Conservation (phyloP, 2,797 vertebrate species). For the Microchirus variegatus region DNA sequence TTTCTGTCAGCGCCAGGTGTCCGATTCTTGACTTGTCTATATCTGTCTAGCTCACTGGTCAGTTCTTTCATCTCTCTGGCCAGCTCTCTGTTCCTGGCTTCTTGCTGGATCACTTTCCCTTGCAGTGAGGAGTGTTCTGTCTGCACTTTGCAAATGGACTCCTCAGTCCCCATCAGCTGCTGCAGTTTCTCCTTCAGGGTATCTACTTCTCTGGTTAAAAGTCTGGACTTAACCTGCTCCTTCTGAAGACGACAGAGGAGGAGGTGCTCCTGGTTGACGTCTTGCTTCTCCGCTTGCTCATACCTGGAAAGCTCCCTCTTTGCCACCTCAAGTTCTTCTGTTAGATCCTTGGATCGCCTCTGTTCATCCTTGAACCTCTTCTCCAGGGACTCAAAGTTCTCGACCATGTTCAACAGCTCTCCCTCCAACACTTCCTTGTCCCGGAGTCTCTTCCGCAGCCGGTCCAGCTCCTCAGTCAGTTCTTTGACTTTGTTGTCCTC, state of each 20-base stretch:
- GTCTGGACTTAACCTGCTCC: slow-evolving; percentile 92
- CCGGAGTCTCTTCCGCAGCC: slow-evolving; percentile 87
- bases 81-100: slow-evolving; percentile 91
- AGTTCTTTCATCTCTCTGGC: slow-evolving; percentile 91
- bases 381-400: slow-evolving; percentile 89
- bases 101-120: slow-evolving; percentile 91
- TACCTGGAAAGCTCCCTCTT: slow-evolving; percentile 90
- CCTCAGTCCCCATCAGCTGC: slow-evolving; percentile 90
- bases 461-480: slow-evolving; percentile 91
- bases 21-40: slow-evolving; percentile 84
- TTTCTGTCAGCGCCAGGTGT: slow-evolving; percentile 82
- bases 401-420: slow-evolving; percentile 89
- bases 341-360: slow-evolving; percentile 83
- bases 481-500: slow-evolving; percentile 96
- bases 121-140: slow-evolving; percentile 88
- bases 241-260: slow-evolving; percentile 92
- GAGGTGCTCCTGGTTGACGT: slow-evolving; percentile 89
- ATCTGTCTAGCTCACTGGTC: slow-evolving; percentile 86
- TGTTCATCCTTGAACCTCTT: slow-evolving; percentile 85
- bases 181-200: slow-evolving; percentile 93
- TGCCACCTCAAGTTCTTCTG: slow-evolving; percentile 87
- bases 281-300: slow-evolving; percentile 90
- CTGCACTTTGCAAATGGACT: slow-evolving; percentile 88
- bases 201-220: slow-evolving; percentile 90
- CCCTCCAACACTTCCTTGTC: slow-evolving; percentile 91